These are phyloP conservation scores for Urophycis tenuis DNA, from an alignment of 2,797 vertebrate genomes.

Conservation along the genomic window DNA sequence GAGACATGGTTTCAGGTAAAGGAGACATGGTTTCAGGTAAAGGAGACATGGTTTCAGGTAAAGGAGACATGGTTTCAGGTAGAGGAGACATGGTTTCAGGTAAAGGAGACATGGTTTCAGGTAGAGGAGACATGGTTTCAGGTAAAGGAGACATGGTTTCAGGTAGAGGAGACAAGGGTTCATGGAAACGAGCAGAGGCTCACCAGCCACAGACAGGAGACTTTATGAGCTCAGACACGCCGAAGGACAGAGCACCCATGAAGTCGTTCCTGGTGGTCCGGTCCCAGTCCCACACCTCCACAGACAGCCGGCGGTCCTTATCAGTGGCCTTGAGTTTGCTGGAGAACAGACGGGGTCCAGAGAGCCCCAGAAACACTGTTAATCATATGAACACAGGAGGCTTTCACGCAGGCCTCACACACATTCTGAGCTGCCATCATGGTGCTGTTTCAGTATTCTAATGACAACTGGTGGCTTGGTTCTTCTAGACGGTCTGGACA, in stretches of 20 bases:
- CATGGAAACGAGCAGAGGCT: constrained; percentile 25
- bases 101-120: not conserved
- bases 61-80: not conserved
- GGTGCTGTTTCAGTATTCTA: not conserved
- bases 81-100: too few species aligned
- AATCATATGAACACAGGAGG: not conserved
- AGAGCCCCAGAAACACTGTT: constrained; percentile 3
- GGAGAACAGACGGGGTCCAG: constrained; percentile 13
- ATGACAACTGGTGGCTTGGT: not conserved
- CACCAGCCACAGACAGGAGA: constrained; percentile 86
- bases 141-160: too few species aligned
- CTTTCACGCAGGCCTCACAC: not conserved
- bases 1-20: not conserved
- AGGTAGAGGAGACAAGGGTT: not conserved
- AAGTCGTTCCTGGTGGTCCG: constrained; percentile 96
- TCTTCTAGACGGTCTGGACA: too few species aligned
- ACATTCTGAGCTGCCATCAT: not conserved
- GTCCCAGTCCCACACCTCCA: constrained; percentile 99
- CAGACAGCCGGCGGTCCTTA: constrained; percentile 89
- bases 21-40: not conserved
- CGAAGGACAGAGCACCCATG: constrained; percentile 96
- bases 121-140: not conserved
- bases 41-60: not conserved
- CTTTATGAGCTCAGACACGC: constrained; percentile 96
- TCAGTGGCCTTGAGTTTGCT: constrained; percentile 90